A percentile compares a stretch with the other conserved stretches of the same genome.
phyloP scores from a whole-genome alignment of 2,113 vertebrate genomes.

The Shinisaurus crocodilurus region DNA sequence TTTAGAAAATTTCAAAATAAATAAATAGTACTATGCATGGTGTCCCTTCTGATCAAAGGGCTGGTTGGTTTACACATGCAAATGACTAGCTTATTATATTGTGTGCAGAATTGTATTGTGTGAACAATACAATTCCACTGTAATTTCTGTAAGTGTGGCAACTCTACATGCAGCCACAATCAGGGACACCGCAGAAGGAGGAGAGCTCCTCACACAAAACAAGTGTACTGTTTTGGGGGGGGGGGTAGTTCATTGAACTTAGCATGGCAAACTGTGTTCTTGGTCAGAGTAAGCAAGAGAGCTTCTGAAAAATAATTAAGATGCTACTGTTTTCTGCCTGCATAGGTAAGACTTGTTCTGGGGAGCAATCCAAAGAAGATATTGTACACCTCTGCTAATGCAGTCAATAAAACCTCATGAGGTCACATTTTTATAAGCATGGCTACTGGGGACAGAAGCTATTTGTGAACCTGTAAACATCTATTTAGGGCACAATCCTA shows the following conservation, averaged over 20 bases:
- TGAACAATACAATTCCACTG: not conserved
- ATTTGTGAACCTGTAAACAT: slow-evolving; percentile 58
- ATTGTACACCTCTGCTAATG: slow-evolving; percentile 53
- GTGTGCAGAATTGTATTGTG: too few relatives aligned
- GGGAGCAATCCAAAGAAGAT: slow-evolving; percentile 62
- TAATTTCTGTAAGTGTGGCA: not conserved
- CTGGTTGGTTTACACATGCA: not conserved
- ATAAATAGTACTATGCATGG: not conserved
- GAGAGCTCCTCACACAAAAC: not conserved
- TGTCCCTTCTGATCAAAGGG: not conserved
- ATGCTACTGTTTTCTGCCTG: slow-evolving; percentile 53
- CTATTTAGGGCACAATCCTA: not conserved
- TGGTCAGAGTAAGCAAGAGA: slow-evolving; percentile 41
- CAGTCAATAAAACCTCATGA: slow-evolving; percentile 66
- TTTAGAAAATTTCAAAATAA: not conserved
- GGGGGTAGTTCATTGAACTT: slow-evolving; percentile 25
- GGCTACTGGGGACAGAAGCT: slow-evolving; percentile 16
- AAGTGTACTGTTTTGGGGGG: slow-evolving; percentile 33
- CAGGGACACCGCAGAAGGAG: not conserved
- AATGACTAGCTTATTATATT: not conserved
- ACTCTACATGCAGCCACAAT: not conserved
- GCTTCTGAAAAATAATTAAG: slow-evolving; percentile 61
- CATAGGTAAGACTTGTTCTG: slow-evolving; percentile 43
- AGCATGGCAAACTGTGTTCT: slow-evolving; percentile 42
- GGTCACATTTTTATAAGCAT: slow-evolving; percentile 46